A percentile compares a stretch with the other conserved stretches of the same genome.
phyloP scores from a whole-genome alignment of 35 echinoderm and acorn worm genomes.

The Antedon bifida region DNA sequence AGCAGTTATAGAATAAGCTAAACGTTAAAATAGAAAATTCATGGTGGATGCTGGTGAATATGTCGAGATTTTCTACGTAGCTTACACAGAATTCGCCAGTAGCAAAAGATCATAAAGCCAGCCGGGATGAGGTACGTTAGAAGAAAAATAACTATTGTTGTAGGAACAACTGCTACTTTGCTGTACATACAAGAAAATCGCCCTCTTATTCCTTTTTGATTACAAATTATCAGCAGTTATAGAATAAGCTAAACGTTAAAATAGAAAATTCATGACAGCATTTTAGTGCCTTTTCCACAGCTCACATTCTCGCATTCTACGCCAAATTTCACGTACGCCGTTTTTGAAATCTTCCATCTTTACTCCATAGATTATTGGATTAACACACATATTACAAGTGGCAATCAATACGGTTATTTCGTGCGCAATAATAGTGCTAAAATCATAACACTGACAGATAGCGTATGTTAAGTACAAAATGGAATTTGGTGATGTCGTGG shows the following conservation, averaged over 20 bases:
- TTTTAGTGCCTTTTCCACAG: too few relatives aligned
- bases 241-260: too few relatives aligned
- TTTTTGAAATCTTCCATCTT: background rate
- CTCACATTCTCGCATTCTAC: too few relatives aligned
- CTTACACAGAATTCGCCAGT: background rate
- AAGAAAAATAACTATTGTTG: background rate
- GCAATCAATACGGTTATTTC: background rate
- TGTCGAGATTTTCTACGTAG: background rate
- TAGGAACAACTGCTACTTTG: background rate
- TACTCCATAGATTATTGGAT: background rate
- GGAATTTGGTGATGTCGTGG: background rate
- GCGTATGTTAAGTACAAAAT: background rate
- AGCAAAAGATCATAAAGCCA: background rate
- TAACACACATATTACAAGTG: background rate
- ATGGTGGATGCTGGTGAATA: background rate
- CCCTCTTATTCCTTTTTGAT: background rate
- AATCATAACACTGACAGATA: background rate
- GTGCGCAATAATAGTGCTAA: background rate
- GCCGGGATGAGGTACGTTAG: background rate
- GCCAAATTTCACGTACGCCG: background rate
- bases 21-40: too few relatives aligned
- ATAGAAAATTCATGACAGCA: too few relatives aligned
- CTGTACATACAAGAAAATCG: background rate
- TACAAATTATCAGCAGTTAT: too few relatives aligned
- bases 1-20: background rate